Base-by-base conservation (phyloP, 2,113 vertebrate genomes). In the Spermophilus dauricus region DNA sequence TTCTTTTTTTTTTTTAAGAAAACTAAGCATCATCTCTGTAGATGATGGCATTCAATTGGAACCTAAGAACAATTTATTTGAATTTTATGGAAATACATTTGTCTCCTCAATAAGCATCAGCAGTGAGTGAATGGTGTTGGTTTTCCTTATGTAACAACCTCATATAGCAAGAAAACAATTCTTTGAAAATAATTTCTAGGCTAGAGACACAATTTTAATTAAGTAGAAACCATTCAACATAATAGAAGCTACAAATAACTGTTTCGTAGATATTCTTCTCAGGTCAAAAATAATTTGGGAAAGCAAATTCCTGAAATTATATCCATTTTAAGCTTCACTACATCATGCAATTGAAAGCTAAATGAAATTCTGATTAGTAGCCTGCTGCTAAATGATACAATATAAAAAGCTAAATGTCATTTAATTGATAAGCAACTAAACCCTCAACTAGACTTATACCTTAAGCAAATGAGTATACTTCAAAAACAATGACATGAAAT, bases 281-380 rank as follows among this genome's bases (percentile, higher is more conserved):
- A 14, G 89, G 81, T 96, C 90, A 96, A 93, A 96, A 97, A 93
- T 92, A 97, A 97, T 96, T 97, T 95, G 80, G 72, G 93, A 86
- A 95, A 97, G 93, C 84, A 96, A 92, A 83, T 97, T 97, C 80
- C 76, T 93, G 42, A 97, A 96, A 97, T 95, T 76, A 90, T 82
- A 97, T 86, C 87, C 77, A 92, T 97, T 97, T 97, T 89, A 84
- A 18, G 56, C 82, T 84, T 96, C 72, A 87, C 63, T 96, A 67
- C 26, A 98, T 92, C 87, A 94, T 90, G 61, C 85, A 94, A 56
- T 61, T 97, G 96, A 93, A 97, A 82, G 73, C n/a, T 83, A 93
- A 98, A 80, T 97, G 94, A 96, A 96, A 86, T 96, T 95, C 91
- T 97, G 89, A 96, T 97, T 97, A 97, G 95, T 90, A 93, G 65